Conservation (phyloP, 2,888 invertebrate genomes). For the Neoascia interrupta region DNA sequence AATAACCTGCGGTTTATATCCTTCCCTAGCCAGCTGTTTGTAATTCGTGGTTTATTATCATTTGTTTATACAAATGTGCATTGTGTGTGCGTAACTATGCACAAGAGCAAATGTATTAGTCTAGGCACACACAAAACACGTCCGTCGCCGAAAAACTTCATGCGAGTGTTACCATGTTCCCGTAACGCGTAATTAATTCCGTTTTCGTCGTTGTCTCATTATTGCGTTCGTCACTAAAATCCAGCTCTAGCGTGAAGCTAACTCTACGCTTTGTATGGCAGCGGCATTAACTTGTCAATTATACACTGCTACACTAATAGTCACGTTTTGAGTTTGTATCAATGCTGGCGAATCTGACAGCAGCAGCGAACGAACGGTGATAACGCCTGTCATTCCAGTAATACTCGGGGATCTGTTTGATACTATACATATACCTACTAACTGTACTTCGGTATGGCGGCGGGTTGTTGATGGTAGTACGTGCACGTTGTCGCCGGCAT, state of each 20-base stretch:
- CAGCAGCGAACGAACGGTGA: constrained; percentile 20
- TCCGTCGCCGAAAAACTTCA: too few species aligned
- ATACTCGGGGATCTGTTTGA: too few species aligned
- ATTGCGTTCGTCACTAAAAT: constrained; percentile 29
- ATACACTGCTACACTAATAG: constrained; percentile 48
- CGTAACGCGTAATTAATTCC: constrained; percentile 54
- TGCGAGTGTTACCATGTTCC: too few species aligned
- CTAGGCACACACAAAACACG: too few species aligned
- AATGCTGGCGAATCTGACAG: constrained; percentile 54
- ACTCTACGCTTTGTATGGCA: background rate
- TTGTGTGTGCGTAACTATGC: too few species aligned
- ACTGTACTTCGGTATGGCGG: too few species aligned
- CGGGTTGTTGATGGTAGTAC: constrained; percentile 6
- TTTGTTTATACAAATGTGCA: constrained; percentile 19
- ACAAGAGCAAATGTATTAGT: too few species aligned
- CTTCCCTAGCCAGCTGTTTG: constrained; percentile 38
- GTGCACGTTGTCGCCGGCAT: constrained; percentile 39
- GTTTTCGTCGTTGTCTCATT: constrained; percentile 34
- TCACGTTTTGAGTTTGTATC: constrained; percentile 56
- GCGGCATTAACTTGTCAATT: constrained; percentile 59
- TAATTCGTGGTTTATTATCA: constrained; percentile 43
- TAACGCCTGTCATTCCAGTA: too few species aligned
- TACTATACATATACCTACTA: too few species aligned
- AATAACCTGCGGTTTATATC: constrained; percentile 46
- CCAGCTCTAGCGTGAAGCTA: background rate